These are phyloP conservation scores for Podabrus alpinus DNA, from an alignment of 2,888 invertebrate genomes.

Conservation along the genomic window DNA sequence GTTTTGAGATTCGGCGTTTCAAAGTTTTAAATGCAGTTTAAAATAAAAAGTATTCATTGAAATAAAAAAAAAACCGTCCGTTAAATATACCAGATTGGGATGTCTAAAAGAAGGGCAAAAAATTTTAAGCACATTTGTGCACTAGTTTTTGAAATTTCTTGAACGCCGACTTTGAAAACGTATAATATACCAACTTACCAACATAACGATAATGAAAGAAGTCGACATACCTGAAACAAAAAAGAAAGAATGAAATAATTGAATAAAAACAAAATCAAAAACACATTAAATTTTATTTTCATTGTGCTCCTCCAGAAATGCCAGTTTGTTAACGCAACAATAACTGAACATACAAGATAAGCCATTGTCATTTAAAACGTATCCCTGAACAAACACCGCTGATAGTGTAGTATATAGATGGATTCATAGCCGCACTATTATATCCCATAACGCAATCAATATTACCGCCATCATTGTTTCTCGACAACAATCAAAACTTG, in stretches of 20 bases:
- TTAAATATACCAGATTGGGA: too few species aligned
- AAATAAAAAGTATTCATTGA: too few species aligned
- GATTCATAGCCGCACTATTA: slow-evolving; percentile 11
- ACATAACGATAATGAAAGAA: not conserved
- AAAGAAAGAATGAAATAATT: not conserved
- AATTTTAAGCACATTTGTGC: too few species aligned
- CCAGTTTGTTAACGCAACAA: slow-evolving; percentile 28
- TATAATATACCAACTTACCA: not conserved
- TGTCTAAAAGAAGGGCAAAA: too few species aligned
- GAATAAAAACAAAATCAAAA: not conserved
- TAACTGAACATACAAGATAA: slow-evolving; percentile 34
- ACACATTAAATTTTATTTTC: slow-evolving; percentile 8
- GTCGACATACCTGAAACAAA: not conserved
- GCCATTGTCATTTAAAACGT: slow-evolving; percentile 32
- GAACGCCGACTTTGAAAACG: too few species aligned
- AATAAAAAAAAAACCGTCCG: too few species aligned
- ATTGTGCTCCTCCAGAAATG: slow-evolving; percentile 13
- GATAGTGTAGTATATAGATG: slow-evolving; percentile 13
- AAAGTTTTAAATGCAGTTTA: too few species aligned
- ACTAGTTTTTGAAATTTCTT: too few species aligned
- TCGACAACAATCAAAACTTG: not conserved
- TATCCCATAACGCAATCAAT: slow-evolving; percentile 15
- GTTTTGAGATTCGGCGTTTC: too few species aligned
- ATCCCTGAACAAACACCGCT: slow-evolving; percentile 26
- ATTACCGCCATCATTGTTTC: not conserved